A percentile compares a stretch with the other conserved stretches of the same genome.
Conservation (phyloP, 2,888 invertebrate species). For the Dendrolimus pini region DNA sequence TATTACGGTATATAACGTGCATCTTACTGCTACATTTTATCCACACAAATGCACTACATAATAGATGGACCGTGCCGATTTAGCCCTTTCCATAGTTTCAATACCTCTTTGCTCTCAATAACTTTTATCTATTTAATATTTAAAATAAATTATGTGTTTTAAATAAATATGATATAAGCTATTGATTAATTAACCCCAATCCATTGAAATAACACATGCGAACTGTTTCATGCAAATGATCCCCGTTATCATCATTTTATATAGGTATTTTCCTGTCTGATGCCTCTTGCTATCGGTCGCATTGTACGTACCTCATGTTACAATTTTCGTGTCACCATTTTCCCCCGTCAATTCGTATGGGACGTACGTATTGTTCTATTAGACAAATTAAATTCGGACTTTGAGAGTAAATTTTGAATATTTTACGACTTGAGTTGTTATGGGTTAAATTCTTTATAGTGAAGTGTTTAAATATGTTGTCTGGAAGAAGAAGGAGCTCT, state of each 20-base stretch:
- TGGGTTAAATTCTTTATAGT: no score
- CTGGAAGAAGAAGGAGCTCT: conserved; percentile 36
- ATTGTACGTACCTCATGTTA: conserved; percentile 20
- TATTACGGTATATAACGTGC: no score
- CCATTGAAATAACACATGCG: conserved; percentile 3
- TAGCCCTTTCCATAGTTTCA: no score
- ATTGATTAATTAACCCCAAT: conserved; percentile 12
- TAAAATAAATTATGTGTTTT: no score
- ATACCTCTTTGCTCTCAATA: no score
- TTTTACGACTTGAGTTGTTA: no score
- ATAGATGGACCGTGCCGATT: no score
- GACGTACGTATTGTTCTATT: conserved; percentile 45
- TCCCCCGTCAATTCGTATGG: conserved; percentile 55
- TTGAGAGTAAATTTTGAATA: conserved; percentile 12
- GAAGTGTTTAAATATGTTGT: conserved; percentile 17
- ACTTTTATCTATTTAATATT: no score
- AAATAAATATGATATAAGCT: no score
- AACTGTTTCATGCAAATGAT: conserved; percentile 29
- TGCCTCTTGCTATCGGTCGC: conserved; percentile 43
- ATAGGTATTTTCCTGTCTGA: conserved; percentile 52
- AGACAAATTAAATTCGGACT: conserved; percentile 22
- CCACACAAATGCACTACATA: no score
- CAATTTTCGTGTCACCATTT: conserved; percentile 56
- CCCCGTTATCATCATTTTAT: conserved; percentile 37
- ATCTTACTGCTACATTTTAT: no score